A percentile compares a stretch with the other conserved stretches of the same genome.
Conservation (phyloP, 1,140 invertebrate species). For the Drosophila auraria region DNA sequence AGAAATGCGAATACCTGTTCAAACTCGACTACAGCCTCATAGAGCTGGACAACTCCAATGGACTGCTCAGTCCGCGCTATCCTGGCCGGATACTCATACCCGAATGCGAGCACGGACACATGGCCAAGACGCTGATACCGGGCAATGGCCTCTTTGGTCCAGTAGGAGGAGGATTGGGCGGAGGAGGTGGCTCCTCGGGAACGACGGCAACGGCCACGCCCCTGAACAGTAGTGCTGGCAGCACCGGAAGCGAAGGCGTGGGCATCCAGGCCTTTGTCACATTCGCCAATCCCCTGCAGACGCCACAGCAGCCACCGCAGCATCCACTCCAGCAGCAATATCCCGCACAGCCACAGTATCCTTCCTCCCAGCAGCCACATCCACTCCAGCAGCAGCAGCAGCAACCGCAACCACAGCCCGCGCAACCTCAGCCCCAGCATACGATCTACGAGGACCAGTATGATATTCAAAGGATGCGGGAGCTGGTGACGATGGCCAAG, state of each 20-base stretch:
- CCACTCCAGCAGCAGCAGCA: constrained; percentile 34
- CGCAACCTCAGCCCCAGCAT: constrained; percentile 78
- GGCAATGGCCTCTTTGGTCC: constrained; percentile 54
- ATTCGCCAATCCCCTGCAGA: constrained; percentile 68
- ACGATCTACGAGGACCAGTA: constrained; percentile 89
- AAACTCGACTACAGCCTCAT: constrained; percentile 88
- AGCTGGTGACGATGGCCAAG: constrained; percentile 88
- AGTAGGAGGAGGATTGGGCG: constrained; percentile 4
- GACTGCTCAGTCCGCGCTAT: constrained; percentile 91
- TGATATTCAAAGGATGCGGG: constrained; percentile 87
- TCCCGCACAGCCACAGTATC: constrained; percentile 32
- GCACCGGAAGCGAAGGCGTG: constrained; percentile 54
- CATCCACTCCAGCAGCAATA: constrained; percentile 36
- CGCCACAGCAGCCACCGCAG: neutral
- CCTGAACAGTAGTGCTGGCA: constrained; percentile 55
- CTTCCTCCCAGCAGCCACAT: constrained; percentile 22
- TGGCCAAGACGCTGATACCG: constrained; percentile 72
- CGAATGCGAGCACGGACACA: constrained; percentile 87
- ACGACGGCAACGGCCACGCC: constrained; percentile 65
- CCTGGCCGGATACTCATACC: constrained; percentile 90
- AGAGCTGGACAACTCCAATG: constrained; percentile 88
- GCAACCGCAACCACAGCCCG: constrained; percentile 17
- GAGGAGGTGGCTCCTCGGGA: constrained; percentile 50
- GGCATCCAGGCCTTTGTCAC: constrained; percentile 79
- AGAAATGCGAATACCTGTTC: constrained; percentile 88